Evolutionary conservation across 2,797 vertebrate species (phyloP).

Genomic region (Pygocentrus nattereri): DNA sequence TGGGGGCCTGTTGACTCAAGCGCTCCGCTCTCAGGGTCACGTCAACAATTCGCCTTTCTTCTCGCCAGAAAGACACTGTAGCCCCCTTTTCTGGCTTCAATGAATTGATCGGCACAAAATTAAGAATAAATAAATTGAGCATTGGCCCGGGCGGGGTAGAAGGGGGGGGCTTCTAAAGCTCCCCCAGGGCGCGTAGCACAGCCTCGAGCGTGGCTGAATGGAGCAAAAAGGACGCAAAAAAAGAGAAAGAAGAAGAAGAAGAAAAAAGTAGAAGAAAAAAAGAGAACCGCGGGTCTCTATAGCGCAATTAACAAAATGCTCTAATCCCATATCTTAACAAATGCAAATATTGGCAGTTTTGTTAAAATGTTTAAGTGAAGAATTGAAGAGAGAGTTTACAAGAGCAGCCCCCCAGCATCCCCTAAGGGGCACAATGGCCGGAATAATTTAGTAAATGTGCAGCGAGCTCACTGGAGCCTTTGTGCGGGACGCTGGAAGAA

Average conservation of each 20-base stretch:
- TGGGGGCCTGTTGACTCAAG: constrained; percentile 99
- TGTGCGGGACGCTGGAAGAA: constrained; percentile 68
- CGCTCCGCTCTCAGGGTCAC: constrained; percentile 99
- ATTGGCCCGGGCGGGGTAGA: constrained; percentile 87
- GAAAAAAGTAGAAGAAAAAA: constrained; percentile 75
- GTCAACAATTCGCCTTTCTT: constrained; percentile 99
- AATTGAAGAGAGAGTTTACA: constrained; percentile 97
- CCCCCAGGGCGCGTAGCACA: constrained; percentile 98
- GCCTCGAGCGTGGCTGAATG: too few species aligned
- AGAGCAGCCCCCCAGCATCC: constrained; percentile 67
- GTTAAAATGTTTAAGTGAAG: constrained; percentile 99
- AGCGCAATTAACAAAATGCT: constrained; percentile 99
- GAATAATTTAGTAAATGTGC: background rate
- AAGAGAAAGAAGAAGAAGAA: constrained; percentile 77
- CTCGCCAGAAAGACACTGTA: constrained; percentile 98
- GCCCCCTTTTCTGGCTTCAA: constrained; percentile 98
- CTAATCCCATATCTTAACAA: constrained; percentile 98
- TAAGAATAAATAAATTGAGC: constrained; percentile 99
- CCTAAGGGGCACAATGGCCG: background rate
- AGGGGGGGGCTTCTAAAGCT: constrained; percentile 86
- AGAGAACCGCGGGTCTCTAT: constrained; percentile 92
- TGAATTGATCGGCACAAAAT: constrained; percentile 99
- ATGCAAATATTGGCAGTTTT: constrained; percentile 99
- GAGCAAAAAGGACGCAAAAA: constrained; percentile 90
- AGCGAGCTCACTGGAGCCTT: background rate